Evolutionary conservation across 2,797 vertebrate genomes (phyloP).

Genomic region (Enteromius unitaeniatus): DNA sequence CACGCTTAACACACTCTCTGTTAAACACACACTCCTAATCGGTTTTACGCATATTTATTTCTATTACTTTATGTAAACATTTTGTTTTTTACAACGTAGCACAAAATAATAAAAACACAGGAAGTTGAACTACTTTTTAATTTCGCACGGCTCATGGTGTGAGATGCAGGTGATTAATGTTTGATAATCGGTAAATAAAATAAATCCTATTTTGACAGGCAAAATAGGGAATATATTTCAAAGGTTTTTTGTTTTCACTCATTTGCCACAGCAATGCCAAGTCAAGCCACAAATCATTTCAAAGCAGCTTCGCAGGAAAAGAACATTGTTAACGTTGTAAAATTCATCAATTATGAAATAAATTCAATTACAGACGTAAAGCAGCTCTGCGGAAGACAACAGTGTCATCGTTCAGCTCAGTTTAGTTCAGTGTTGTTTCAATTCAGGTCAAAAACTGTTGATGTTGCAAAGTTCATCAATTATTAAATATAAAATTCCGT

Average conservation of each 20-base stretch:
- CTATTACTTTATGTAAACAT: not conserved
- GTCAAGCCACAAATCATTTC: not conserved
- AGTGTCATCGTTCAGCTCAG: not conserved
- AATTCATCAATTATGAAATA: not conserved
- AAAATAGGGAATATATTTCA: not conserved
- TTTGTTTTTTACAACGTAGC: not conserved
- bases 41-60: not conserved
- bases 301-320: not conserved
- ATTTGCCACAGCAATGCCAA: not conserved
- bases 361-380: not conserved
- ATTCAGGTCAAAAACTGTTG: not conserved
- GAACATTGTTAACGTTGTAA: not conserved
- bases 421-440: not conserved
- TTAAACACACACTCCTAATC: not conserved
- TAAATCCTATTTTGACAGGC: not conserved
- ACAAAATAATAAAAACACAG: not conserved
- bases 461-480: not conserved
- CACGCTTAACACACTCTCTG: not conserved
- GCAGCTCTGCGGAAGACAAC: not conserved
- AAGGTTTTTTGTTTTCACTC: not conserved
- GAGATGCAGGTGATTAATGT: not conserved
- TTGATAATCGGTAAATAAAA: not conserved
- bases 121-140: not conserved
- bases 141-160: not conserved
- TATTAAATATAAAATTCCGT: not conserved